A percentile compares a stretch with the other conserved stretches of the same genome.
Conservation (phyloP, 1,140 invertebrate species). For the Trialeurodes vaporariorum region DNA sequence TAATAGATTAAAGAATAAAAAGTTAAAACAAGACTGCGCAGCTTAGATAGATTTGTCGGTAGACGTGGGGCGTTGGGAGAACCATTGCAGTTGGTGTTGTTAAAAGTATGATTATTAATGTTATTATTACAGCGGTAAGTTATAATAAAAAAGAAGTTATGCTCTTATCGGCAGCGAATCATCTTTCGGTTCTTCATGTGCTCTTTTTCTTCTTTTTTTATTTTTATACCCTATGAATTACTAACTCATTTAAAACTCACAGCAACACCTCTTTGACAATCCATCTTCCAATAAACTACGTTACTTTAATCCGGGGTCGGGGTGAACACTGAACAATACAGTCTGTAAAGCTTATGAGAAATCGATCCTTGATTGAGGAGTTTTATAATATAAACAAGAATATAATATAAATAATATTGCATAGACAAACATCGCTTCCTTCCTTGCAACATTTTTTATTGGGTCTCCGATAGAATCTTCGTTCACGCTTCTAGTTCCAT, state of each 20-base stretch:
- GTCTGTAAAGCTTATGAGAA: neutral
- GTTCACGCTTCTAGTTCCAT: slow-evolving; percentile 8
- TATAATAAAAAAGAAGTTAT: neutral
- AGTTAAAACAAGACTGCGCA: neutral
- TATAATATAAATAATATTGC: neutral
- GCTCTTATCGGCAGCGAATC: neutral
- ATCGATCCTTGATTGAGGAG: neutral
- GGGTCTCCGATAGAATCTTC: neutral
- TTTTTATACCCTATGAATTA: no score
- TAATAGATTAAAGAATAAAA: neutral
- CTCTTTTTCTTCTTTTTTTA: no score
- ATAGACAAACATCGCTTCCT: neutral
- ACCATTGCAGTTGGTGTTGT: neutral
- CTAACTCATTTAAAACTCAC: neutral
- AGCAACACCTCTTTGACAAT: neutral
- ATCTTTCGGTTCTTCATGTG: neutral
- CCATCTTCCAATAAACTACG: neutral
- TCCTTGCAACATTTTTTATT: slow-evolving; percentile 1
- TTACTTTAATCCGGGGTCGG: neutral
- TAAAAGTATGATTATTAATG: neutral
- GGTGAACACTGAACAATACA: neutral
- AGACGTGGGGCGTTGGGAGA: neutral
- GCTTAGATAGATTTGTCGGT: neutral
- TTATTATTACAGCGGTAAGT: neutral
- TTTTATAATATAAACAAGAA: slow-evolving; percentile 1